phyloP scores from a whole-genome alignment of 2,888 invertebrate species.

The Isoperla grammatica region DNA sequence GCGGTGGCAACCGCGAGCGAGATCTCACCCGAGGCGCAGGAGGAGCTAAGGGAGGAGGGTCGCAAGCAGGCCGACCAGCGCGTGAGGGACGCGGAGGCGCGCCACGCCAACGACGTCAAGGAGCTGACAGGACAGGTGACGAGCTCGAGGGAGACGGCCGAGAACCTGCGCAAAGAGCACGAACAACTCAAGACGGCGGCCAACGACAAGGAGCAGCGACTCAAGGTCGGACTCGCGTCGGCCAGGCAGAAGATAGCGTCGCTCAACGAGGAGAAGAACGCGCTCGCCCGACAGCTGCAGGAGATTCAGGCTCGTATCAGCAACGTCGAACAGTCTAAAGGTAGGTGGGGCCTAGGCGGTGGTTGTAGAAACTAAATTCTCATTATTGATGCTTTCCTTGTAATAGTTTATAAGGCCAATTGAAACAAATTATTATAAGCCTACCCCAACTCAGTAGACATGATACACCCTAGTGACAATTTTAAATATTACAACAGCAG shows the following conservation, averaged over 20 bases:
- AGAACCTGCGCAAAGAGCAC: conserved; percentile 59
- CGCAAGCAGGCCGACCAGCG: conserved; percentile 45
- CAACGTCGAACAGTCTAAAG: conserved; percentile 27
- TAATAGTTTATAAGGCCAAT: too few relatives aligned
- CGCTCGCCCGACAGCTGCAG: conserved; percentile 43
- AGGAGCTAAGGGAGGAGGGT: conserved; percentile 46
- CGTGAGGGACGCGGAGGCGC: conserved; percentile 43
- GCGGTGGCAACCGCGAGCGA: conserved; percentile 38
- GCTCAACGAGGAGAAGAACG: conserved; percentile 52
- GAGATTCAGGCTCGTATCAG: conserved; percentile 43
- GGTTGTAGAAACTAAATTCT: too few relatives aligned
- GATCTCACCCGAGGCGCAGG: conserved; percentile 41
- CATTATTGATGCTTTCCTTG: too few relatives aligned
- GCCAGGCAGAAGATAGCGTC: conserved; percentile 68
- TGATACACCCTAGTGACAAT: too few relatives aligned
- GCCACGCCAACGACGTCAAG: conserved; percentile 45
- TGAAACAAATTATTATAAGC: too few relatives aligned
- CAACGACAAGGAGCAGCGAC: conserved; percentile 58
- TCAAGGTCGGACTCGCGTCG: conserved; percentile 62
- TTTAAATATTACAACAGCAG: too few relatives aligned
- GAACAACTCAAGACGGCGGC: conserved; percentile 53
- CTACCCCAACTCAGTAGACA: too few relatives aligned
- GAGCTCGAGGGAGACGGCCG: conserved; percentile 50
- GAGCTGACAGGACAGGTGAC: conserved; percentile 45
- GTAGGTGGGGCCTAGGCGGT: conserved; percentile 23